Conservation (phyloP, 2,113 vertebrate species). For the Gambusia affinis region DNA sequence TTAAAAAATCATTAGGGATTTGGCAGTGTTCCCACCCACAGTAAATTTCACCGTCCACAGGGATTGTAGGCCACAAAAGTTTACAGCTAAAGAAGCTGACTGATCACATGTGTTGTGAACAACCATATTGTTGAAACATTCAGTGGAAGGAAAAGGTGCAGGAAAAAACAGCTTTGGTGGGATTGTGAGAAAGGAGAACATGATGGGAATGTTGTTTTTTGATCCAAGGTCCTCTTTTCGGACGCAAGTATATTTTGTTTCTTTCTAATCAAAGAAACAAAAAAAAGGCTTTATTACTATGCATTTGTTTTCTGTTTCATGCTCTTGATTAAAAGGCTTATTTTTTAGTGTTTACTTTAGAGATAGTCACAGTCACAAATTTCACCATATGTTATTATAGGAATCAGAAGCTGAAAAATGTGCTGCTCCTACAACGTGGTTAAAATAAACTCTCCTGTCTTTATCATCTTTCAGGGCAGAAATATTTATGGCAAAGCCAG, state of each 20-base stretch:
- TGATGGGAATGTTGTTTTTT: neutral
- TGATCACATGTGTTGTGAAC: neutral
- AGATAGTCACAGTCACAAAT: no score
- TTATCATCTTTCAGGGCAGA: neutral
- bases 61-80: neutral
- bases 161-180: neutral
- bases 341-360: no score
- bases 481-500: slow-evolving; percentile 53
- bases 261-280: no score
- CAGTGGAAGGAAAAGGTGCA: neutral
- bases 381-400: no score
- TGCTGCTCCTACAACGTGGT: no score
- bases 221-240: neutral
- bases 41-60: neutral
- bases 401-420: no score
- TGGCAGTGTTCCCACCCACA: neutral
- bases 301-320: no score
- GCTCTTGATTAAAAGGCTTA: no score
- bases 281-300: no score
- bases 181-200: neutral
- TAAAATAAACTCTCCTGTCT: neutral
- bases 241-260: neutral
- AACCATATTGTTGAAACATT: neutral
- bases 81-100: neutral
- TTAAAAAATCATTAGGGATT: neutral